Percentiles rank a stretch among this genome's conserved stretches.
Evolutionary conservation across 2,888 invertebrate genomes (phyloP).

Genomic region (Flexamia atlantica): DNA sequence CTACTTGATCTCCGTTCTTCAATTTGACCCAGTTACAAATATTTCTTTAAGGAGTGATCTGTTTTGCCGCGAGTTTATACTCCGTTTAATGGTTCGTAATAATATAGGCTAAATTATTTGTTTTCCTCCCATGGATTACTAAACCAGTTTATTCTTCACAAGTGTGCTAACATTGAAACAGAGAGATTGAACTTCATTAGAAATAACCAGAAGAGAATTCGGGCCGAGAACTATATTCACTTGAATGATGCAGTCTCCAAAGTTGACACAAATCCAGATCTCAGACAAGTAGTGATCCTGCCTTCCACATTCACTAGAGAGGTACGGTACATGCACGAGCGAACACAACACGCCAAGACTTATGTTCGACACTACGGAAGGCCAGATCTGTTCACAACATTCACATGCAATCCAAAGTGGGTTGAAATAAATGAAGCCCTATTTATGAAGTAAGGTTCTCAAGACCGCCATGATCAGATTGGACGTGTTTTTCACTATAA

Average conservation of each 20-base stretch:
- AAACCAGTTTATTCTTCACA: not conserved
- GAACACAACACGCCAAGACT: conserved; percentile 72
- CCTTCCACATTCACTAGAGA: conserved; percentile 71
- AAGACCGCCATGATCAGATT: conserved; percentile 70
- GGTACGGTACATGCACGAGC: conserved; percentile 72
- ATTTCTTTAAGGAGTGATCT: conserved; percentile 42
- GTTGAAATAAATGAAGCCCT: conserved; percentile 67
- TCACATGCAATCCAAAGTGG: conserved; percentile 70
- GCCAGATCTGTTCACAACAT: conserved; percentile 66
- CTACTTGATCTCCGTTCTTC: conserved; percentile 68
- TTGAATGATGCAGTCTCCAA: conserved; percentile 58
- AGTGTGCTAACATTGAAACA: conserved; percentile 44
- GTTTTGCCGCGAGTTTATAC: conserved; percentile 69
- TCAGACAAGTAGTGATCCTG: conserved; percentile 70
- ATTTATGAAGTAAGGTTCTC: conserved; percentile 66
- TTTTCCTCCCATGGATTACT: not conserved
- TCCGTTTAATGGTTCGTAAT: not conserved
- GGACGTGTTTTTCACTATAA: conserved; percentile 70
- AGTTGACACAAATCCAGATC: conserved; percentile 60
- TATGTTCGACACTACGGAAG: conserved; percentile 70
- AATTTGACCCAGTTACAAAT: conserved; percentile 61
- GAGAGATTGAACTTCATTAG: conserved; percentile 71
- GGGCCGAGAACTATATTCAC: conserved; percentile 69
- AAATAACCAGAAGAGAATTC: conserved; percentile 71
- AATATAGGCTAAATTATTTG: not conserved